Evolutionary conservation across 2,797 vertebrate species (phyloP).

Genomic region (Acropternis orthonyx): DNA sequence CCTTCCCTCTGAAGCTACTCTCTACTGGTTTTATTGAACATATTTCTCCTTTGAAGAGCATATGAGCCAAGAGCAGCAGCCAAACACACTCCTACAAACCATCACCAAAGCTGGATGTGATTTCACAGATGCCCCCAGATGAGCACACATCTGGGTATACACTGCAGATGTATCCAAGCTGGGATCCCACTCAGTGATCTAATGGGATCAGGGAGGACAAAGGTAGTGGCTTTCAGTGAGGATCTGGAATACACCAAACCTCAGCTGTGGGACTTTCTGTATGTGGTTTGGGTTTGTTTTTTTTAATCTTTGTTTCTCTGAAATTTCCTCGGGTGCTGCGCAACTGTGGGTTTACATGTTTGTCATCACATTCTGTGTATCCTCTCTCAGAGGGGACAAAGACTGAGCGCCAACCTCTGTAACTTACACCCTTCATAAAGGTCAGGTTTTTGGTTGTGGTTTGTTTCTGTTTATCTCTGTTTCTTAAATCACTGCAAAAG

Average conservation of each 20-base stretch:
- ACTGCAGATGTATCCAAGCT: background rate
- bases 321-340: background rate
- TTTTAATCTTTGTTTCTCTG: background rate
- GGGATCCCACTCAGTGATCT: background rate
- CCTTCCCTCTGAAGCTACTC: background rate
- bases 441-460: accelerated
- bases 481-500: background rate
- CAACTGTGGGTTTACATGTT: background rate
- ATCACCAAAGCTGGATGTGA: background rate
- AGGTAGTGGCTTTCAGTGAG: background rate
- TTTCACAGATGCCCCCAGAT: background rate
- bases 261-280: background rate
- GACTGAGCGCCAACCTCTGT: background rate
- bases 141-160: background rate
- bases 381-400: background rate
- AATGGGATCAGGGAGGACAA: background rate
- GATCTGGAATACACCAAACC: background rate
- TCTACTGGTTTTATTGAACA: background rate
- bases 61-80: background rate
- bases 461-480: background rate
- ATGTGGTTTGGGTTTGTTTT: background rate
- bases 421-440: background rate
- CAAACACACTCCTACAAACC: background rate
- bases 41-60: background rate
- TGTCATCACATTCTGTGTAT: background rate